Conservation (phyloP, 2,113 vertebrate genomes). For the Leptosomus discolor region DNA sequence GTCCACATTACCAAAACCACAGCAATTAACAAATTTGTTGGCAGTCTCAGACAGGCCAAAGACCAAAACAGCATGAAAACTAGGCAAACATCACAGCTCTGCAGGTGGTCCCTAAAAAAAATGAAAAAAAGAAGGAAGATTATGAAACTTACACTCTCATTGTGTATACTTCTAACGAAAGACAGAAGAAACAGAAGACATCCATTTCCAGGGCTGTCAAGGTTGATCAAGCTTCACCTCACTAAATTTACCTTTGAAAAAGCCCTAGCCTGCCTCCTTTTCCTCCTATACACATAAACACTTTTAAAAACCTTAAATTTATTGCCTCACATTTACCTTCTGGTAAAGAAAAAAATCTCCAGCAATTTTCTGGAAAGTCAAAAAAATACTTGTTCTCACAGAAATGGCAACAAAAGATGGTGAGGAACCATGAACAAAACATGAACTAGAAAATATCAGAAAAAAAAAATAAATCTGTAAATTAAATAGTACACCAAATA, state of each 20-base stretch:
- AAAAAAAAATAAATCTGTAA: not conserved
- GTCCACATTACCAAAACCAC: not conserved
- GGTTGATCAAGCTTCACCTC: not conserved
- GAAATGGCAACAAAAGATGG: not conserved
- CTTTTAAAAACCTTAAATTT: conserved; percentile 1
- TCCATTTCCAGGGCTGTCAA: not conserved
- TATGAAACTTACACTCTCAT: not conserved
- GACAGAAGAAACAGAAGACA: not conserved
- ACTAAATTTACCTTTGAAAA: not conserved
- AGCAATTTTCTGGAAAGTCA: not conserved
- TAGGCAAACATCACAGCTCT: not conserved
- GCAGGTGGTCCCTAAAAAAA: not conserved
- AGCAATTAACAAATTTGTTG: conserved; percentile 4
- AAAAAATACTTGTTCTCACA: not conserved
- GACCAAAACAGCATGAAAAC: not conserved
- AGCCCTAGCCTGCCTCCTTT: not conserved
- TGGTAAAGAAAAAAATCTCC: not conserved
- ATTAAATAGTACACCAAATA: not conserved
- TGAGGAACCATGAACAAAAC: not conserved
- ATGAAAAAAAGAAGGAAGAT: not conserved
- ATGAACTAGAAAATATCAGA: not conserved
- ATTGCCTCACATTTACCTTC: not conserved
- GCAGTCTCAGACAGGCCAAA: not conserved
- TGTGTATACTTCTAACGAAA: not conserved
- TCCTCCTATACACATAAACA: not conserved